Base-by-base conservation (phyloP, 2,888 invertebrate genomes). In the Thalpophila matura region DNA sequence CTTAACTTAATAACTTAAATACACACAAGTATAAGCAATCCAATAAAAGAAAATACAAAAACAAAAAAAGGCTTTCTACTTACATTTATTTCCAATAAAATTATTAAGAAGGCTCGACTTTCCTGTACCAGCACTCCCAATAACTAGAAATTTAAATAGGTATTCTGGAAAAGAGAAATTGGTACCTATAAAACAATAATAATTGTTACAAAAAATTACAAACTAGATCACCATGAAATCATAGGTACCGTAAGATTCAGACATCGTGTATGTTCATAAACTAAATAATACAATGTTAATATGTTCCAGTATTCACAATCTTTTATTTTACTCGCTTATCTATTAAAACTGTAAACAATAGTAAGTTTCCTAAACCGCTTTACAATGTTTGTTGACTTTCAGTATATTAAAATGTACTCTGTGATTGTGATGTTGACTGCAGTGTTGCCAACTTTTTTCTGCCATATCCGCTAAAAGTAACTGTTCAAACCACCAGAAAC, bases 31-130 rank as follows among this genome's bases (percentile, higher is more conserved):
- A 16, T 3, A 10, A 27, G 9, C 10, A 9, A 5, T 4, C 10
- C n/a, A n/a, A n/a, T n/a, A n/a, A n/a, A n/a, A n/a, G n/a, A n/a
- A n/a, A n/a, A n/a, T n/a, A n/a, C n/a, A n/a, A n/a, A n/a, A n/a
- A n/a, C n/a, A n/a, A n/a, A n/a, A n/a, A n/a, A n/a, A n/a, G n/a
- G n/a, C n/a, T n/a, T n/a, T n/a, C 24, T 77, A 96, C 97, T 96
- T 95, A 98, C 97, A 98, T 96, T 98, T 97, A 83, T 96, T 97
- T 90, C 98, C 97, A 83, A 98, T 97, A 85, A 98, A 98, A 89
- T 98, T 97, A 90, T 98, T 97, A 37, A 98, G 94, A 33, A 98
- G 95, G 85, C 98, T 98, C 50, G 98, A 98, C 90, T 98, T 98
- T 71, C 98, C 98, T 74, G 97, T 96, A 47, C 97, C 97, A 76